phyloP scores from a whole-genome alignment of 1,140 invertebrate species.

The Calycopis cecrops region DNA sequence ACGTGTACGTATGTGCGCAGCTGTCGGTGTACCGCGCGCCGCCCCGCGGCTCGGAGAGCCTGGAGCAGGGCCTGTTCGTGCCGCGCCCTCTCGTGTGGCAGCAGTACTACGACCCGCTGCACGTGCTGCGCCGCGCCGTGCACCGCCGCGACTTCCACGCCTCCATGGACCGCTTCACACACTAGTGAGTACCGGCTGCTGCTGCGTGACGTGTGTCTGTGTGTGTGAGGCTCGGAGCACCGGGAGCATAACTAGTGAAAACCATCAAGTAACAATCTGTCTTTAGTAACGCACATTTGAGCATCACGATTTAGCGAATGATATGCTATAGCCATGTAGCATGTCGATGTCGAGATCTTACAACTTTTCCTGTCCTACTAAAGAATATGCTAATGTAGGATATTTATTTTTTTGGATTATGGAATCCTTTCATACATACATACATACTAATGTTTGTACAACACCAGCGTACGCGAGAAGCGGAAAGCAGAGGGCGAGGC shows the following conservation, averaged over 20 bases:
- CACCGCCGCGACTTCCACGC: constrained; percentile 95
- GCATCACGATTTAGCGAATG: too few species aligned
- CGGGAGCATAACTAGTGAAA: too few species aligned
- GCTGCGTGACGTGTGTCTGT: too few species aligned
- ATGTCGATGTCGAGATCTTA: too few species aligned
- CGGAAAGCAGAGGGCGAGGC: constrained; percentile 37
- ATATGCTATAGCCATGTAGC: too few species aligned
- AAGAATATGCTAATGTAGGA: too few species aligned
- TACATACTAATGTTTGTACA: neutral
- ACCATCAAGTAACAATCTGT: too few species aligned
- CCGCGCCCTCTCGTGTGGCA: constrained; percentile 94
- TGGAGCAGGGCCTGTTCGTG: constrained; percentile 96
- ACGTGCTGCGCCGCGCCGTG: constrained; percentile 92
- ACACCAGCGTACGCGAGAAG: constrained; percentile 51
- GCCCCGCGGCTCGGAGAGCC: constrained; percentile 78
- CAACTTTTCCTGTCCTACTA: too few species aligned
- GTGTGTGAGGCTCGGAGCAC: too few species aligned
- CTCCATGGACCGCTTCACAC: constrained; percentile 92
- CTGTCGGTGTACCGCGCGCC: constrained; percentile 76
- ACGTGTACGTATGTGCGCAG: constrained; percentile 27
- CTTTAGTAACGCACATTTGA: too few species aligned
- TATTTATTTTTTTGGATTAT: too few species aligned
- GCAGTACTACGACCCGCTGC: constrained; percentile 94
- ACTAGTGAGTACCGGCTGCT: constrained; percentile 81
- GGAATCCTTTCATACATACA: too few species aligned